Evolutionary conservation across 1,140 invertebrate species (phyloP).

Genomic region (Aplysia californica): DNA sequence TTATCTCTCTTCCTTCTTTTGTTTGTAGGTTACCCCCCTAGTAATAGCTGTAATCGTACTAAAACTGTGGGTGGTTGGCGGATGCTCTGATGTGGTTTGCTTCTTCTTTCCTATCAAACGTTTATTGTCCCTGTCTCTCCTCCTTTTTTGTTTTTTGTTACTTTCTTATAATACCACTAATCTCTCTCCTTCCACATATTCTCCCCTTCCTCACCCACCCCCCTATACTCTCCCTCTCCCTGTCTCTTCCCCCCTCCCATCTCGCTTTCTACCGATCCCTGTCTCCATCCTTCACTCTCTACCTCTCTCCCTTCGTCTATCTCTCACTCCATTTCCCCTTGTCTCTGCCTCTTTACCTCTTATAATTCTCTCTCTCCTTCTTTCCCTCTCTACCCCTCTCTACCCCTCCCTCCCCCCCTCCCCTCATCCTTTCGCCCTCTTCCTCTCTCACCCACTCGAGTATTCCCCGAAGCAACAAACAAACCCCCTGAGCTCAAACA

Average conservation of each 20-base stretch:
- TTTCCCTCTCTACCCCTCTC: background rate
- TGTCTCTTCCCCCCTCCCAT: background rate
- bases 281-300: background rate
- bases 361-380: background rate
- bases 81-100: no score
- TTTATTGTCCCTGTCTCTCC: no score
- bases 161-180: background rate
- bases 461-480: no score
- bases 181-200: background rate
- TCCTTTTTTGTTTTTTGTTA: background rate
- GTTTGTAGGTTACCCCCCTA: no score
- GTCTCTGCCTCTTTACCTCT: background rate
- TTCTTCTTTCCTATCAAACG: no score
- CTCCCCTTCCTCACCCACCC: background rate
- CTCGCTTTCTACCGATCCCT: background rate
- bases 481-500: no score
- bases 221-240: background rate
- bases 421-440: no score
- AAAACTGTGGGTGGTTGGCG: no score
- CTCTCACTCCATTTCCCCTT: background rate
- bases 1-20: no score
- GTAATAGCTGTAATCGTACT: no score
- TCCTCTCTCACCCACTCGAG: no score
- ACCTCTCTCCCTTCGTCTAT: background rate
- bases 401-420: background rate